Evolutionary conservation across 2,797 vertebrate species (phyloP).

Genomic region (Sebastes hubbsi): DNA sequence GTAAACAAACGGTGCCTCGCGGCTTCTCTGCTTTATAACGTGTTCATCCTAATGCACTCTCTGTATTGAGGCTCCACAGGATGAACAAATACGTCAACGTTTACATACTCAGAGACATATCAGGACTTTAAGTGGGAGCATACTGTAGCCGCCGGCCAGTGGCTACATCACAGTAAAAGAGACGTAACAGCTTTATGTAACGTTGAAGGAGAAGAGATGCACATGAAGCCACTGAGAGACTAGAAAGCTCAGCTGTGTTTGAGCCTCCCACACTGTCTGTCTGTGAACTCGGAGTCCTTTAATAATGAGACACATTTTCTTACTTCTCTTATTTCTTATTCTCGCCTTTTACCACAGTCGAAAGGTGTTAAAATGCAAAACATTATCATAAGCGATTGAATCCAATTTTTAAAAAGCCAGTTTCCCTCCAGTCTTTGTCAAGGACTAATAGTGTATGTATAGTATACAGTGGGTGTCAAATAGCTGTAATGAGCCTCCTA

Average conservation of each 20-base stretch:
- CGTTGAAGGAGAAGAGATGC: conserved; percentile 32
- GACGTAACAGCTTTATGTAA: conserved; percentile 71
- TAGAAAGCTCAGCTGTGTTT: conserved; percentile 35
- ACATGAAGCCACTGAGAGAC: conserved; percentile 22
- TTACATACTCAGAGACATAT: conserved; percentile 53
- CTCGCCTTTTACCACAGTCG: background rate
- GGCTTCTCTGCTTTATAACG: conserved; percentile 31
- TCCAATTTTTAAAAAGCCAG: background rate
- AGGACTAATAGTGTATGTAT: background rate
- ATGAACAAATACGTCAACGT: conserved; percentile 47
- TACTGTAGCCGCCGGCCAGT: conserved; percentile 53
- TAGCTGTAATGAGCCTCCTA: conserved; percentile 4
- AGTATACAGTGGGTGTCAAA: conserved; percentile 9
- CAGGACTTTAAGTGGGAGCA: conserved; percentile 52
- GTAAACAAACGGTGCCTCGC: conserved; percentile 47
- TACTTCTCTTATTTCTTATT: background rate
- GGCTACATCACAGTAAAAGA: conserved; percentile 42
- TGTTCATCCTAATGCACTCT: conserved; percentile 27
- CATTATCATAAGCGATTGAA: background rate
- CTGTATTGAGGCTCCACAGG: conserved; percentile 21
- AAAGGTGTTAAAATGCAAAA: background rate
- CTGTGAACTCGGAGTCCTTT: conserved; percentile 13
- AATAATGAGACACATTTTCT: conserved; percentile 14
- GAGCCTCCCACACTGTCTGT: conserved; percentile 28
- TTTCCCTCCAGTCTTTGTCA: conserved; percentile 16